Evolutionary conservation across 2,797 vertebrate species (phyloP), one percentile per base, ranked within the genome.

Genomic region (Allochrocebus solatus): DNA sequence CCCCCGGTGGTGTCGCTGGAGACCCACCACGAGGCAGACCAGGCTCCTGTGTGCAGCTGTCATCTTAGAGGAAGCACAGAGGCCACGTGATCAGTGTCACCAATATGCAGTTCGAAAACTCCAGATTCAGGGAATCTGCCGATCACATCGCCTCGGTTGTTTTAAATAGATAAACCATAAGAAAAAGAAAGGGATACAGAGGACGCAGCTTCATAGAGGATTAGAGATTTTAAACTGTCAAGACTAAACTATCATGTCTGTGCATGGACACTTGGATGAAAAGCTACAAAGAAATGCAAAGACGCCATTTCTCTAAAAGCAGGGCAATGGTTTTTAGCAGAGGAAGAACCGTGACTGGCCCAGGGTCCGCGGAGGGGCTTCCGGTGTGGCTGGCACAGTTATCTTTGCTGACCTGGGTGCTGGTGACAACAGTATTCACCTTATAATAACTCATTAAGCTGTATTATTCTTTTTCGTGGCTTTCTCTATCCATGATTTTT

Each of bases 81-180:
- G 72, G 8, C 10, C 50, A 53, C 67, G 22, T 11, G 72, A 33
- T 41, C 39, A 50, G 7, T 9, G 33, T 39, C 76, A 43, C 17
- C n/a, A 48, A 5, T 41, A 19, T 13, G 22, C 26, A 28, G 8
- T 36, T 48, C 76, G 72, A 46, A 55, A 64, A 79, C 48, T 16
- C 4, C 46, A 75, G 53, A 39, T 80, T 57, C 16, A 3, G 28
- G 50, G 28, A 80, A n/a, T 79, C 46, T 50, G 7, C 3, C 1
- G 30, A 6, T 39, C 53, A 72, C 57, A 17, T 79, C 21, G 13
- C 13, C 70, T 28, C 26, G 33, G 2, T 67, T 89, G 53, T 79
- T 83, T 30, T 55, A 55, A 89, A 87, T 6, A 79, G 75, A 19
- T 72, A 84, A n/a, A 74, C 91, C 72, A 26, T 9, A 90, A 93